Percentiles rank a stretch among this genome's conserved stretches.
These are phyloP conservation scores for Emys orbicularis DNA, from an alignment of 2,797 vertebrate genomes.

Conservation along the genomic window DNA sequence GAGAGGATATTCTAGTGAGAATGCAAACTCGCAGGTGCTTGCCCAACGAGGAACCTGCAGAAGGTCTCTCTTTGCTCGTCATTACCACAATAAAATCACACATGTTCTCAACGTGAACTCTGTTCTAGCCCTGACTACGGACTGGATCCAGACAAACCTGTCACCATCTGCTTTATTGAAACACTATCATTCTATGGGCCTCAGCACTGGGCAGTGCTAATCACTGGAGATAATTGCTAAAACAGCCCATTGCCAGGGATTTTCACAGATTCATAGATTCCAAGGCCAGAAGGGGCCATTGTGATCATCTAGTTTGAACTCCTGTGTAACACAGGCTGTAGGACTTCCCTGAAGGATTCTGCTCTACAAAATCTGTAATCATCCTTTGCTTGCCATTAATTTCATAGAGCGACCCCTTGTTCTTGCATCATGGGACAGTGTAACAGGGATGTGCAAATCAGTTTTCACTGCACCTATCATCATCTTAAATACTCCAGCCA, in stretches of 20 bases:
- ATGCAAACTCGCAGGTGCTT: background rate
- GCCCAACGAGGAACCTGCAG: background rate
- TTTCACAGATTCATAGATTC: background rate
- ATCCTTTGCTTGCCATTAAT: slow-evolving; percentile 18
- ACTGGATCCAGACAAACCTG: background rate
- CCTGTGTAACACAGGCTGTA: background rate
- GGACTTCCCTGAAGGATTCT: background rate
- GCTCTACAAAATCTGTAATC: background rate
- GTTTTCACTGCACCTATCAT: background rate
- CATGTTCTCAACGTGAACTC: background rate
- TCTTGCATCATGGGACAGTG: slow-evolving; percentile 2
- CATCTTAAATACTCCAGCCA: no score
- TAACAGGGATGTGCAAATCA: background rate
- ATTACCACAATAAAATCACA: background rate
- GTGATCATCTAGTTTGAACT: no score
- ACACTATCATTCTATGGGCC: background rate
- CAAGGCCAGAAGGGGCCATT: background rate
- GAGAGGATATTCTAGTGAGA: background rate
- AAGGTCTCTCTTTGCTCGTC: background rate
- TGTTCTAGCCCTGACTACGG: background rate
- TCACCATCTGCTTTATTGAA: slow-evolving; percentile 7
- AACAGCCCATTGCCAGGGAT: background rate
- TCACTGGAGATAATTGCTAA: slow-evolving; percentile 2
- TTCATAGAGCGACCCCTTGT: background rate
- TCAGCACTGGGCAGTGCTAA: background rate